Conservation (phyloP, 2,113 vertebrate genomes). For the Ochotona curzoniae region DNA sequence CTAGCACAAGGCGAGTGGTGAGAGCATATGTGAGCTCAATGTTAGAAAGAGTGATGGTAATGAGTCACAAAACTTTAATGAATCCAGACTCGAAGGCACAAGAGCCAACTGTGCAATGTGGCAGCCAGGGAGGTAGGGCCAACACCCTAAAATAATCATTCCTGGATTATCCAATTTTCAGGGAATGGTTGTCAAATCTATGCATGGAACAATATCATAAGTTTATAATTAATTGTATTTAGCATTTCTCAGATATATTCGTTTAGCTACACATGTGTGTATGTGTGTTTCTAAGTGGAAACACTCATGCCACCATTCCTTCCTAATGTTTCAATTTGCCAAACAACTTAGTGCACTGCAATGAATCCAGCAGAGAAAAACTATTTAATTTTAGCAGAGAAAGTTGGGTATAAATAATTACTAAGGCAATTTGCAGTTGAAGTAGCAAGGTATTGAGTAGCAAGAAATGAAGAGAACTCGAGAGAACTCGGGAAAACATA, state of each 20-base stretch:
- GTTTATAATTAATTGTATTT: constrained; percentile 5
- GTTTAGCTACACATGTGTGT: neutral
- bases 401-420: neutral
- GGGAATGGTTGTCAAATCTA: neutral
- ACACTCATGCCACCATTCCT: neutral
- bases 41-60: constrained; percentile 18
- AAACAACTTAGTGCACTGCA: neutral
- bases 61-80: constrained; percentile 46
- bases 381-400: neutral
- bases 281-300: neutral
- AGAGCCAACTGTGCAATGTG: constrained; percentile 14
- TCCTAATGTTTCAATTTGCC: no score
- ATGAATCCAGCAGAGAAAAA: neutral
- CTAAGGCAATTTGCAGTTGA: neutral
- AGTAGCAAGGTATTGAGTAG: neutral
- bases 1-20: neutral
- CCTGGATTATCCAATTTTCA: constrained; percentile 4
- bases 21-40: constrained; percentile 42
- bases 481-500: neutral
- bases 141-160: neutral
- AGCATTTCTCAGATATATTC: constrained; percentile 11
- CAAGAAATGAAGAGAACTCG: neutral
- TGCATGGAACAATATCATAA: neutral
- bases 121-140: neutral
- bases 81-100: constrained; percentile 23